Evolutionary conservation across 2,888 invertebrate species (phyloP), one percentile per base, ranked within the genome.

Genomic region (Cylloceria caligata): DNA sequence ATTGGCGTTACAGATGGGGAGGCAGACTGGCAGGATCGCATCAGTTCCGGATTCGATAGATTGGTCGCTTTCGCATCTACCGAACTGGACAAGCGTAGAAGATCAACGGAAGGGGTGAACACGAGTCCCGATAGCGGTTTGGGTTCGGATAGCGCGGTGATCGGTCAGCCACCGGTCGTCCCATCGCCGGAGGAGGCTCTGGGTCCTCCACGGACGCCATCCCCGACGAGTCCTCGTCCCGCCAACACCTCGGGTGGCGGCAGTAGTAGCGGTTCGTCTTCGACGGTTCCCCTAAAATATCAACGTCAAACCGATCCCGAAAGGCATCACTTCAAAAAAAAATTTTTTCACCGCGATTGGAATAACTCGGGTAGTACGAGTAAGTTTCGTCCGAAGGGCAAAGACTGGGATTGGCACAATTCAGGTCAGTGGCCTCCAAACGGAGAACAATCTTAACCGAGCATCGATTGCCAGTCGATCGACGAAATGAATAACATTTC

Each of bases 51-150:
- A 72, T 98, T 99, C 94, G 98, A 98, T 93, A 96, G 98, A 86
- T 94, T 98, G 88, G 97, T 98, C 86, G 98, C 98, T 80, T 97
- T 98, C 92, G 98, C 98, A 65, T 97, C 98, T 49, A 98, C 97
- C 16, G 98, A 98, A 90, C 94, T 98, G 92, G 98, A 97, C 92
- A 96, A 97, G 93, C 96, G 97, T 90, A 95, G 97, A 79, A 95
- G 97, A 81, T 97, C 97, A 49, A 96, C 96, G 0, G 97, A 97
- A 93, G 96, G 96, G 87, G 95, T 94, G 91, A 97, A 97, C 92
- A 97, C 97, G 64, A 97, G 97, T 85, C 97, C 97, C 11, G 97
- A 97, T 93, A 96, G 96, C 62, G 97, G 97, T 87, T 96, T 97
- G 86, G 97, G 97, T 77, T 96, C 88, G 75, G 90, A 92, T 79